Conservation (phyloP, 2,113 vertebrate genomes). For the Anser cygnoides region DNA sequence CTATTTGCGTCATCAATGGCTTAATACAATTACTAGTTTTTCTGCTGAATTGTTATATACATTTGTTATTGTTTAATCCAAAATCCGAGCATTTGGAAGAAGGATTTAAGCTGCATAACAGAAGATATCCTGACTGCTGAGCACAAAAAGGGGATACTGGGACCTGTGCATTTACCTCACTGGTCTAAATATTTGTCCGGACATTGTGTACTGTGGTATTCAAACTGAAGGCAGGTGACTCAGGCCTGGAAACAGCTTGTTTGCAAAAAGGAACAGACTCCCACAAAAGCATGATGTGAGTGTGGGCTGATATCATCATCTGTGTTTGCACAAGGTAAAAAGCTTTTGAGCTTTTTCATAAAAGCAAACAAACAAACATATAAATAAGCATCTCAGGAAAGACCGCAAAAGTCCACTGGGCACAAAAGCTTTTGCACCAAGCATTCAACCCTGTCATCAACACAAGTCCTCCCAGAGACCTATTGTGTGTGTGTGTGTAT, state of each 20-base stretch:
- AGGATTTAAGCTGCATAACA: not conserved
- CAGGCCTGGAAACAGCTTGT: slow-evolving; percentile 11
- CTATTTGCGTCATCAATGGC: not conserved
- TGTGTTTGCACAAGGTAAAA: slow-evolving; percentile 20
- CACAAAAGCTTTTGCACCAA: not conserved
- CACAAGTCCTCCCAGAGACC: not conserved
- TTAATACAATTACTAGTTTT: not conserved
- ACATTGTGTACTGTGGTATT: not conserved
- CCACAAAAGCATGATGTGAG: not conserved
- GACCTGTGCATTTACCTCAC: not conserved
- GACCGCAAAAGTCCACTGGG: not conserved
- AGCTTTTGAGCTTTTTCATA: not conserved
- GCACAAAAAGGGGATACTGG: not conserved
- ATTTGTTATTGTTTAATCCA: not conserved
- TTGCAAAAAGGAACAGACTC: not conserved
- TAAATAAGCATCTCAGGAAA: not conserved
- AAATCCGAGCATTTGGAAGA: not conserved
- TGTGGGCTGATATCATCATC: not conserved
- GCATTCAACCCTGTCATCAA: not conserved
- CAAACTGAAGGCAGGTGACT: not conserved
- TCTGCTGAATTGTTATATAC: not conserved
- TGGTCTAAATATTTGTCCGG: slow-evolving; percentile 4
- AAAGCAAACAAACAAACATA: slow-evolving; percentile 16
- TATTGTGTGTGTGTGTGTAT: not conserved
- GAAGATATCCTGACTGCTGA: not conserved